Base-by-base conservation (phyloP, 2,888 invertebrate genomes). In the Glaucopsyche alexis region DNA sequence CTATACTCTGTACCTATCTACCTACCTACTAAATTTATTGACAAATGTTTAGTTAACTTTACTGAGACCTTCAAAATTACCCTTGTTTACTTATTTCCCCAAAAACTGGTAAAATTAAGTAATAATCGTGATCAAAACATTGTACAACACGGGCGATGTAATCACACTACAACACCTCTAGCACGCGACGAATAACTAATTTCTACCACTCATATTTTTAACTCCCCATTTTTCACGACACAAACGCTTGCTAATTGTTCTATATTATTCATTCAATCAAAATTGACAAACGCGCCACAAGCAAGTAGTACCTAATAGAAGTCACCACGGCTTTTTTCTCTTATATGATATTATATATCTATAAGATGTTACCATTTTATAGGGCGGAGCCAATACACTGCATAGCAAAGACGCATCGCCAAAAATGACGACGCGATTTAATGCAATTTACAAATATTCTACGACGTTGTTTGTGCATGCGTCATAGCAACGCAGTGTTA, bases 111-210 rank as follows among this genome's bases (percentile, higher is more conserved):
- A 13, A 60, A 60, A 67, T 45, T 11, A 45, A 67, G 45, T 45
- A 42, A 67, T 67, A 67, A 67, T 42, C 42, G 45, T 38, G 16
- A 45, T 42, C 11, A 19, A 67, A 67, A 45, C 45, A 45, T 45
- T 16, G 67, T 67, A 7, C 1, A 42, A 45, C 67, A 45, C 13
- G 8, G 16, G 16, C 45, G 67, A 45, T 67, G 45, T 45, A 45
- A 67, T 67, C 67, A n/a, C 45, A 45, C 67, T 67, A 16, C 45
- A 67, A 67, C 67, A 67, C 67, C 45, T 67, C 45, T 7, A 3
- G 19, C 67, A 67, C 67, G 67, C 67, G 19, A 67, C 13, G 29
- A 29, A 14, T 45, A 7, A 42, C 66, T 19, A 19, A 55, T 55
- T 19, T 55, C 60, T 29, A 13, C 29, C 38, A 38, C 13, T 60